Percentiles rank a stretch among this genome's conserved stretches.
These are phyloP conservation scores for Aphelinus atriplicis DNA, from an alignment of 1,140 invertebrate species.

Conservation along the genomic window DNA sequence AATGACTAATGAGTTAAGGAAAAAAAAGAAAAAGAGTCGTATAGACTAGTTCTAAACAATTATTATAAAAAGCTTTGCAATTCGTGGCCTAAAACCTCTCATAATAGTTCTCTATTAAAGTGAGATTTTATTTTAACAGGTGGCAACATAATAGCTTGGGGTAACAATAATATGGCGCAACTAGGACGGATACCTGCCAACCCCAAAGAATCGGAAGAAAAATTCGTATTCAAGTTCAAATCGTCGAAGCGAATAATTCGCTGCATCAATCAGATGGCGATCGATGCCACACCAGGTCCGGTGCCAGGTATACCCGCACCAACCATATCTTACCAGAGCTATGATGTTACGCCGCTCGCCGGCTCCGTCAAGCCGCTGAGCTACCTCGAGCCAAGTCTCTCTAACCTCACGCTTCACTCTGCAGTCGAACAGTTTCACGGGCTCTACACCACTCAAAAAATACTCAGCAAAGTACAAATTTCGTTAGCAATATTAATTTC, in stretches of 20 bases:
- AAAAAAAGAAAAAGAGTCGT: no score
- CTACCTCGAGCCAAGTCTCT: conserved; percentile 54
- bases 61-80: no score
- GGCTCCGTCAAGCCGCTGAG: conserved; percentile 52
- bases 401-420: conserved; percentile 66
- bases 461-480: conserved; percentile 59
- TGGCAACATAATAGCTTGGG: conserved; percentile 62
- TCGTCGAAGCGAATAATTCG: conserved; percentile 66
- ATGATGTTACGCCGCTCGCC: conserved; percentile 56
- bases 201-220: conserved; percentile 49
- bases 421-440: conserved; percentile 68
- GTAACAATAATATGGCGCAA: conserved; percentile 59
- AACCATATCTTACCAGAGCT: conserved; percentile 60
- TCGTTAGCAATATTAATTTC: neutral
- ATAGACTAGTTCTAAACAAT: no score
- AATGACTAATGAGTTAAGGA: no score
- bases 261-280: conserved; percentile 56
- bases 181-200: conserved; percentile 56
- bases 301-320: conserved; percentile 63
- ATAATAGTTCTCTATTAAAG: neutral
- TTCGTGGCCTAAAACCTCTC: no score
- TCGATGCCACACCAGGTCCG: conserved; percentile 62
- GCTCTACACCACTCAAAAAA: conserved; percentile 65
- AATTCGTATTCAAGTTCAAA: conserved; percentile 57
- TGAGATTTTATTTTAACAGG: conserved; percentile 43